phyloP scores from a whole-genome alignment of 1,140 invertebrate genomes.

The Spodoptera frugiperda region DNA sequence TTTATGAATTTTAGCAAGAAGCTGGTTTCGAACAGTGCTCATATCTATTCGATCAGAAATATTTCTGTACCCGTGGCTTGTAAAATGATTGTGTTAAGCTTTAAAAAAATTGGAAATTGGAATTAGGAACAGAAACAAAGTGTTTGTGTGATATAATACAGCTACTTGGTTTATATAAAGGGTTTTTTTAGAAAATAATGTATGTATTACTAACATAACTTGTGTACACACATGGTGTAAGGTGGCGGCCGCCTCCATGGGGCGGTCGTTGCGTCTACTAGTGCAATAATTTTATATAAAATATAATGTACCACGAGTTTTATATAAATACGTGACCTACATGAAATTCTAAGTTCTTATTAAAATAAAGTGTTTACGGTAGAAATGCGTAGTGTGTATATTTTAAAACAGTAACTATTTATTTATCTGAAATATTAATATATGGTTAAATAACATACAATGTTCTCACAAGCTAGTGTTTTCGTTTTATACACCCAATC shows the following conservation, averaged over 20 bases:
- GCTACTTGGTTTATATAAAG: slow-evolving; percentile 49
- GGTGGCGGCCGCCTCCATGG: not conserved
- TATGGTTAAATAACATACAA: slow-evolving; percentile 70
- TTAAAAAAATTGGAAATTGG: slow-evolving; percentile 42
- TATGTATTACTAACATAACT: slow-evolving; percentile 37
- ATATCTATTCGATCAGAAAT: slow-evolving; percentile 49
- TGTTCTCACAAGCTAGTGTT: slow-evolving; percentile 56
- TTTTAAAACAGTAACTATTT: slow-evolving; percentile 73
- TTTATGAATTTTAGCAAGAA: slow-evolving; percentile 54
- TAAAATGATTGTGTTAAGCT: slow-evolving; percentile 18
- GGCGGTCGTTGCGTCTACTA: slow-evolving; percentile 38
- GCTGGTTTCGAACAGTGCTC: slow-evolving; percentile 31
- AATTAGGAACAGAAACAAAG: slow-evolving; percentile 49
- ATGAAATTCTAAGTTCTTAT: slow-evolving; percentile 65
- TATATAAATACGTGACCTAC: slow-evolving; percentile 43
- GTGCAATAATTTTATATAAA: slow-evolving; percentile 57
- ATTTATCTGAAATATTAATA: slow-evolving; percentile 78
- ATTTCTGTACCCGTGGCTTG: slow-evolving; percentile 50
- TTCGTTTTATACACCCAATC: slow-evolving; percentile 32
- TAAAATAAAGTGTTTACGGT: slow-evolving; percentile 70
- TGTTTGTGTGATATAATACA: slow-evolving; percentile 53
- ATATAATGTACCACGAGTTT: slow-evolving; percentile 22
- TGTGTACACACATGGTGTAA: slow-evolving; percentile 50
- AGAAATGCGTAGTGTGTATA: slow-evolving; percentile 70
- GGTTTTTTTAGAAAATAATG: slow-evolving; percentile 42